Percentiles rank a stretch among this genome's conserved stretches.
Evolutionary conservation across 2,797 vertebrate genomes (phyloP).

Genomic region (Pseudomugil tenellus): DNA sequence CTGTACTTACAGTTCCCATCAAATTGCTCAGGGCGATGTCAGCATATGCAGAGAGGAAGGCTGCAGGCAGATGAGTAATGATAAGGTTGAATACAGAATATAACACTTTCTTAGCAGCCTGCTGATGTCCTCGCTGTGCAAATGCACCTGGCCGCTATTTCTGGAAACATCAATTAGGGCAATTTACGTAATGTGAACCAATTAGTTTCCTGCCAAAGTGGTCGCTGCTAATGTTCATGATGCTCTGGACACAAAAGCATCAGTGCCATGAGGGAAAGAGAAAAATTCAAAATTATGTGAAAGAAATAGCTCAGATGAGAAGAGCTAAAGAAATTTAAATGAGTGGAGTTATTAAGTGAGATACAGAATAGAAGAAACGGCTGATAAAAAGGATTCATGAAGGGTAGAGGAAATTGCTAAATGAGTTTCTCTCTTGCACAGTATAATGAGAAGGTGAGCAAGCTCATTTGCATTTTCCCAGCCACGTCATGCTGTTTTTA

Average conservation of each 20-base stretch:
- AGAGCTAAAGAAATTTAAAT: not conserved
- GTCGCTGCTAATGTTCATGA: constrained; percentile 14
- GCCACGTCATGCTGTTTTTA: not conserved
- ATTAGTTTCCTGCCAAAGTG: constrained; percentile 24
- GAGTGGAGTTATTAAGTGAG: not conserved
- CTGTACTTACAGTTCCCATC: constrained; percentile 75
- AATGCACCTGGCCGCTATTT: constrained; percentile 4
- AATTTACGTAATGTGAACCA: constrained; percentile 30
- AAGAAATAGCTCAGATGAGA: not conserved
- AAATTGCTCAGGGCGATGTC: constrained; percentile 81
- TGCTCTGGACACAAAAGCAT: not conserved
- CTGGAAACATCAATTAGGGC: constrained; percentile 12
- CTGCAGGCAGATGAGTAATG: constrained; percentile 47
- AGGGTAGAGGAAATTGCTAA: not conserved
- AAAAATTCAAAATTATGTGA: not conserved
- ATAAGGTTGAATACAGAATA: constrained; percentile 22
- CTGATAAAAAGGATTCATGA: not conserved
- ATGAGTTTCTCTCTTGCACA: not conserved
- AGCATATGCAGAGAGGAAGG: constrained; percentile 78
- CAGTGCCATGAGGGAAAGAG: no score
- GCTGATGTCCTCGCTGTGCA: constrained; percentile 5
- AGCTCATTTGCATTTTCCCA: not conserved
- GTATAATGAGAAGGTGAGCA: not conserved
- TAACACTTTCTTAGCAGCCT: constrained; percentile 3
- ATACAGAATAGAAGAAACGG: not conserved